Conservation (phyloP, 2,113 vertebrate genomes). For the Ginglymostoma cirratum region DNA sequence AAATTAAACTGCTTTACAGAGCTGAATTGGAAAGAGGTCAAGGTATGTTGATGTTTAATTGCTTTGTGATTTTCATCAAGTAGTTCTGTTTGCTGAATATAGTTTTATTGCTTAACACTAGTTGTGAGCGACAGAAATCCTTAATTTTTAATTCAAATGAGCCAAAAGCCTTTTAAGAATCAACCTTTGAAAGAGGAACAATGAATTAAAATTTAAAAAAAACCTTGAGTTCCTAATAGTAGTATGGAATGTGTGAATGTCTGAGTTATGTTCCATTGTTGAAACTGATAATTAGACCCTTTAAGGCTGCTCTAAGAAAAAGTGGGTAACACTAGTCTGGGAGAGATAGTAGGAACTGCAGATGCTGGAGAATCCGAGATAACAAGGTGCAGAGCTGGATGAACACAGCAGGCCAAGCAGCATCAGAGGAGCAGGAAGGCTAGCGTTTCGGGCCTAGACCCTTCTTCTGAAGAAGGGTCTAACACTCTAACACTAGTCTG, state of each 20-base stretch:
- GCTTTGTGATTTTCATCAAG: background rate
- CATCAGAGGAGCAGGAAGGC: too few species aligned
- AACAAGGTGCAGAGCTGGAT: too few species aligned
- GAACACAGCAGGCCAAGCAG: too few species aligned
- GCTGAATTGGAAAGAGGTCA: background rate
- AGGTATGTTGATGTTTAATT: conserved; percentile 3
- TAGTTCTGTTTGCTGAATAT: background rate
- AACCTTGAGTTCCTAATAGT: background rate
- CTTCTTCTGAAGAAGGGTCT: too few species aligned
- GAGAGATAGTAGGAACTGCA: too few species aligned
- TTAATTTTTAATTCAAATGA: background rate
- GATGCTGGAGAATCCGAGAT: too few species aligned
- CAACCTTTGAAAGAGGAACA: background rate
- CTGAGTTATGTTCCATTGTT: background rate
- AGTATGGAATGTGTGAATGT: background rate
- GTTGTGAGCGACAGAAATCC: background rate
- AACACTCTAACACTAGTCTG: background rate
- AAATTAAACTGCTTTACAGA: background rate
- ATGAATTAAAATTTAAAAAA: background rate
- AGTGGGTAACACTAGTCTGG: background rate
- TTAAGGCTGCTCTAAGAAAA: background rate
- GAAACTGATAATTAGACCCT: conserved; percentile 5
- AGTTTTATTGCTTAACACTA: background rate
- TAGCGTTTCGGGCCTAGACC: too few species aligned
- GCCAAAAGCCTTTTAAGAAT: background rate